Evolutionary conservation across 1,140 invertebrate genomes (phyloP).

Genomic region (Wasmannia auropunctata): DNA sequence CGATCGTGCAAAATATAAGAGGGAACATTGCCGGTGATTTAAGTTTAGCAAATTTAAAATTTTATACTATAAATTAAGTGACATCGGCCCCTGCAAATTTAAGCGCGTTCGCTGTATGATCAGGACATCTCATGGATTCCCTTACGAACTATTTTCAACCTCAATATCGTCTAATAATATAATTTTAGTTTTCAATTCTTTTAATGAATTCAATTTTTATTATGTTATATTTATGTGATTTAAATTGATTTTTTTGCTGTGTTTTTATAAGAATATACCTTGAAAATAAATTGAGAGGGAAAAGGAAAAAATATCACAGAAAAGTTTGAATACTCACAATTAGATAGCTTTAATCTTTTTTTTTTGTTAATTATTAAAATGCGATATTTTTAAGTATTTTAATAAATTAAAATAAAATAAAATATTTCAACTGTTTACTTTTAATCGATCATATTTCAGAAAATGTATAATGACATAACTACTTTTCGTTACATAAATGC

Average conservation of each 20-base stretch:
- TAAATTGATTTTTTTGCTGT: not conserved
- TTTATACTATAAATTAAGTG: not conserved
- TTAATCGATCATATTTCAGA: not conserved
- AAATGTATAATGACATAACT: not conserved
- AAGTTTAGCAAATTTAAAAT: not conserved
- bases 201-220: not conserved
- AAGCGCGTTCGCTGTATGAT: not conserved
- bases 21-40: not conserved
- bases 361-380: not conserved
- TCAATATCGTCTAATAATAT: not conserved
- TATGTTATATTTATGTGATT: not conserved
- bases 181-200: not conserved
- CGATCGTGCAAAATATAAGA: not conserved
- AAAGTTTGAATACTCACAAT: constrained; percentile 38
- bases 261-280: not conserved
- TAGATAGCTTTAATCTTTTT: not conserved
- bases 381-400: not conserved
- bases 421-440: not conserved
- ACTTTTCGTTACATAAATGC: not conserved
- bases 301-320: not conserved
- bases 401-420: not conserved
- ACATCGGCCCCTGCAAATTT: not conserved
- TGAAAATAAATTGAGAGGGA: not conserved
- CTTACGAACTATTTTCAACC: constrained; percentile 46
- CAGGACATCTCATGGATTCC: constrained; percentile 58